Evolutionary conservation across 2,888 invertebrate species (phyloP), one percentile per base, ranked within the genome.

Genomic region (Conchocele bisecta): DNA sequence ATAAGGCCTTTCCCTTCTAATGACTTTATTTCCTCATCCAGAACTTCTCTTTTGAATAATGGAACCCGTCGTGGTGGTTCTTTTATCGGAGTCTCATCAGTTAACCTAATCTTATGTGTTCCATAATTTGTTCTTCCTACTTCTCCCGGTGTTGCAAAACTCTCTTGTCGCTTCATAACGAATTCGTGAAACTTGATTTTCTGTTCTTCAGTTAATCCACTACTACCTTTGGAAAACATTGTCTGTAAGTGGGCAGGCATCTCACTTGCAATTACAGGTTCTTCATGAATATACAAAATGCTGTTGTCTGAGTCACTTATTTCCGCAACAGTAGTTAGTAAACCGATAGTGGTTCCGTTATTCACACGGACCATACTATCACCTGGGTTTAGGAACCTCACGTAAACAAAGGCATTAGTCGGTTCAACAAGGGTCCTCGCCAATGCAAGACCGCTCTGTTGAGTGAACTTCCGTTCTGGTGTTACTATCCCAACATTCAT

Each of bases 221-320:
- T 11, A 15, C 6, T 17, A 7, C 31, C 48, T 37, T 56, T 35
- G 2, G 51, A 29, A 56, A 17, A 39, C 41, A 41, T 46, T 6
- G 17, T n/a, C 17, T 28, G 28, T 29, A 64, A 44, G 29, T 64
- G 48, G n/a, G 33, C 46, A 3, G 59, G 59, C n/a, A n/a, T n/a
- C n/a, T n/a, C n/a, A n/a, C n/a, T n/a, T n/a, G n/a, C n/a, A n/a
- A n/a, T n/a, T n/a, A n/a, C n/a, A n/a, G n/a, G n/a, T n/a, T n/a
- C n/a, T n/a, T n/a, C n/a, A n/a, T n/a, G n/a, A n/a, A n/a, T n/a
- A n/a, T n/a, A n/a, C n/a, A n/a, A n/a, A n/a, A n/a, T n/a, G n/a
- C n/a, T n/a, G n/a, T n/a, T n/a, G n/a, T n/a, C n/a, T 4, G 15
- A 11, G 31, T 51, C 51, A 31, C 3, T 20, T 51, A 51, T 22